Percentiles rank a stretch among this genome's conserved stretches.
phyloP scores from a whole-genome alignment of 2,113 vertebrate species.

The Callionymus lyra region DNA sequence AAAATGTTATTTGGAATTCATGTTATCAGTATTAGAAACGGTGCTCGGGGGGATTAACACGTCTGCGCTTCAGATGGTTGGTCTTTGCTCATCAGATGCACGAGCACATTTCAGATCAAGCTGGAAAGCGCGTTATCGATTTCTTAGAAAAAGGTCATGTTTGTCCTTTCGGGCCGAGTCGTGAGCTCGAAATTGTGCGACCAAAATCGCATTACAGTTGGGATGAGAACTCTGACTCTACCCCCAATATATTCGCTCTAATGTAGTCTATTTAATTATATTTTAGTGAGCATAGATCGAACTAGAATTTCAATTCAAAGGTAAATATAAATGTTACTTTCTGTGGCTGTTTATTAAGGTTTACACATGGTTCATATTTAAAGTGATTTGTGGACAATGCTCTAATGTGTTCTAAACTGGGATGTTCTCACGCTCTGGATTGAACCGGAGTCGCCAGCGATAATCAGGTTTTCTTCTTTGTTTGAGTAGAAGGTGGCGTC shows the following conservation, averaged over 20 bases:
- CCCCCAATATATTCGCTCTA: conserved; percentile 10
- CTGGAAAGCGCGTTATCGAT: conserved; percentile 12
- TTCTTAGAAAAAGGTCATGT: conserved; percentile 15
- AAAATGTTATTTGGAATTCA: too few species aligned
- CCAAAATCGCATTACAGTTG: conserved; percentile 18
- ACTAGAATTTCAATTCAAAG: too few species aligned
- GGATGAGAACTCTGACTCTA: conserved; percentile 9
- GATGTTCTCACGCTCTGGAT: too few species aligned
- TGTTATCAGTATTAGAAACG: neutral
- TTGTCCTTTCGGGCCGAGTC: neutral
- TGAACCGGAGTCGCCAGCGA: too few species aligned
- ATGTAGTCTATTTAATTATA: conserved; percentile 24
- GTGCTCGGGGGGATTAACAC: neutral
- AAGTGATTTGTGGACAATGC: too few species aligned
- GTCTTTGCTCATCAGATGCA: conserved; percentile 5
- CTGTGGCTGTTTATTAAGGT: too few species aligned
- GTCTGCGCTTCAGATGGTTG: too few species aligned
- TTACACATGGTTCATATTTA: too few species aligned
- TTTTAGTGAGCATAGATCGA: conserved; percentile 3
- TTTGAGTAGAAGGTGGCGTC: too few species aligned
- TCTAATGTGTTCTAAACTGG: too few species aligned
- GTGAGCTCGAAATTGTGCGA: neutral
- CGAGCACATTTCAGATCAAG: neutral
- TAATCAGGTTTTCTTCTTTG: too few species aligned
- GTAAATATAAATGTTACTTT: too few species aligned